Evolutionary conservation across 2,797 vertebrate species (phyloP).

Genomic region (Simalia tracyae): DNA sequence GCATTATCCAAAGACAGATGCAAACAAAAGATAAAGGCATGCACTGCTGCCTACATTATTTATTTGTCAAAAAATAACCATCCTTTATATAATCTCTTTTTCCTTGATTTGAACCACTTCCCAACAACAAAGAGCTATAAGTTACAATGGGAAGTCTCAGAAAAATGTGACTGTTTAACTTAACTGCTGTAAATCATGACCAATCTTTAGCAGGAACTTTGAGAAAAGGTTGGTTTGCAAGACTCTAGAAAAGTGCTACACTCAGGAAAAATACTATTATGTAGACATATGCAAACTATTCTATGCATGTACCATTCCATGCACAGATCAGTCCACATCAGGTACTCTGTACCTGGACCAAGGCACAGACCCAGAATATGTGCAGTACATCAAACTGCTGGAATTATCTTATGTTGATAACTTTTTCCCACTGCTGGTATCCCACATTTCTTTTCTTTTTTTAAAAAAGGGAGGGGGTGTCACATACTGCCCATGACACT

Average conservation of each 20-base stretch:
- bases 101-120: background rate
- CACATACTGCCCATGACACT: too few species aligned
- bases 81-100: background rate
- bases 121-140: background rate
- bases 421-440: too few species aligned
- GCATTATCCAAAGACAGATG: background rate
- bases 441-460: too few species aligned
- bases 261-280: background rate
- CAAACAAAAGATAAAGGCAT: background rate
- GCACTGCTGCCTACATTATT: background rate
- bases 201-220: background rate
- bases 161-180: background rate
- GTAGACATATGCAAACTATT: background rate
- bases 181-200: background rate
- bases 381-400: too few species aligned
- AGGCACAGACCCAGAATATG: too few species aligned
- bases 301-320: too few species aligned
- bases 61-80: background rate
- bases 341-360: too few species aligned
- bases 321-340: too few species aligned
- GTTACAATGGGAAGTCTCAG: background rate
- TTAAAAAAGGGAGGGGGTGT: too few species aligned
- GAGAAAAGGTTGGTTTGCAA: background rate
- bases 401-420: too few species aligned
- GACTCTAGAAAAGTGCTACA: background rate